These are phyloP conservation scores for Campoletis raptor DNA, from an alignment of 2,888 invertebrate species.

Conservation along the genomic window DNA sequence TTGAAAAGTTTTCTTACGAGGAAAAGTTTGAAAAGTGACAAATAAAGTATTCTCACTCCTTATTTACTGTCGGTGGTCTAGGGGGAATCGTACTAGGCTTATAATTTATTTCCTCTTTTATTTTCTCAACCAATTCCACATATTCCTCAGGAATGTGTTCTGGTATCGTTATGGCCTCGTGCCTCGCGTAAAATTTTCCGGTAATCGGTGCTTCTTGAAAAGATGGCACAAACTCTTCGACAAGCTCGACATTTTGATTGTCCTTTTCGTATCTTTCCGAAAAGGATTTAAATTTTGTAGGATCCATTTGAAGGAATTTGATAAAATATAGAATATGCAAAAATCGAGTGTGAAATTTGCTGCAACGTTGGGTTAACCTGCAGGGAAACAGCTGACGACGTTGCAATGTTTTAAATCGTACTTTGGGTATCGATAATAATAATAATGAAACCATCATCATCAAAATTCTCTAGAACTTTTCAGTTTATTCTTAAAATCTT, in stretches of 20 bases:
- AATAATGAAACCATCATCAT: background rate
- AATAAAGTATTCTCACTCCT: slow-evolving; percentile 77
- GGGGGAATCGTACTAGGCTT: slow-evolving; percentile 76
- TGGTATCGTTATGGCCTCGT: slow-evolving; percentile 72
- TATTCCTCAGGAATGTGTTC: slow-evolving; percentile 74
- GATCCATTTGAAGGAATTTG: slow-evolving; percentile 70
- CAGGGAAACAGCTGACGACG: slow-evolving; percentile 5
- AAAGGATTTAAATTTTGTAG: slow-evolving; percentile 76
- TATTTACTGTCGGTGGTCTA: slow-evolving; percentile 78
- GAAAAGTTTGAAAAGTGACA: background rate
- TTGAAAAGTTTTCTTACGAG: background rate
- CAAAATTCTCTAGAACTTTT: slow-evolving; percentile 66
- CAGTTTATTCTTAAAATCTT: slow-evolving; percentile 83
- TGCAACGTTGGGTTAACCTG: background rate
- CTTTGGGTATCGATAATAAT: background rate
- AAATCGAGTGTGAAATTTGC: background rate
- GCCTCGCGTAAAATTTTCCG: slow-evolving; percentile 81
- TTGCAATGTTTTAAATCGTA: background rate
- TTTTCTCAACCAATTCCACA: slow-evolving; percentile 75
- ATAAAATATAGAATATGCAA: background rate
- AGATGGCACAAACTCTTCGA: slow-evolving; percentile 75
- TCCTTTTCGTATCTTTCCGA: slow-evolving; percentile 79
- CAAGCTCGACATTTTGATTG: slow-evolving; percentile 72
- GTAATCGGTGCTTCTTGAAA: slow-evolving; percentile 74
- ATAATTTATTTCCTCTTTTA: slow-evolving; percentile 44